Conservation (phyloP, 2,113 vertebrate genomes). For the Eolophus roseicapilla region DNA sequence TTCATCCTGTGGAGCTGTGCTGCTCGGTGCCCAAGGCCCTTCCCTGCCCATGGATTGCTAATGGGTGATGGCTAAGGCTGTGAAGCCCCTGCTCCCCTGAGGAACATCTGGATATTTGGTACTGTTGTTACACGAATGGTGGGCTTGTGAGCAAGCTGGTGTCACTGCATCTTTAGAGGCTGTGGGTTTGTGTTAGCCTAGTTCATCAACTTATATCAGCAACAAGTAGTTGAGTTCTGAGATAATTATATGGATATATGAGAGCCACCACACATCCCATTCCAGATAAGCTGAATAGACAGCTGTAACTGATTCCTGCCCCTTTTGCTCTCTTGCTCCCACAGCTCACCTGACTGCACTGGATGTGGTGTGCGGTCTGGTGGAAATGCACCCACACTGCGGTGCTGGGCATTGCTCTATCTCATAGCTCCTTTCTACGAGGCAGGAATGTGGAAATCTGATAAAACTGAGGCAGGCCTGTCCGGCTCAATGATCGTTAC, state of each 20-base stretch:
- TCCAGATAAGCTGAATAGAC: not conserved
- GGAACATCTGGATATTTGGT: not conserved
- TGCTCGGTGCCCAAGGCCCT: not conserved
- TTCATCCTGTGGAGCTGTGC: not conserved
- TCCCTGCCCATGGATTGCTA: not conserved
- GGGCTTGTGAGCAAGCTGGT: not conserved
- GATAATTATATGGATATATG: not conserved
- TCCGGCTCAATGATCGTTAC: not conserved
- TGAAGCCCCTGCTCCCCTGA: not conserved
- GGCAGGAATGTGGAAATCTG: not conserved
- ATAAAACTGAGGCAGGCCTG: not conserved
- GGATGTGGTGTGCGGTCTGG: not conserved
- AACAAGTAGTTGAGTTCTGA: not conserved
- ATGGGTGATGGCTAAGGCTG: not conserved
- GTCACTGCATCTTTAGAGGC: not conserved
- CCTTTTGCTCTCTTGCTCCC: not conserved
- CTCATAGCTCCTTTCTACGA: not conserved
- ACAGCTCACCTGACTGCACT: not conserved
- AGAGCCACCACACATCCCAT: not conserved
- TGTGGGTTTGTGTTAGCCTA: not conserved
- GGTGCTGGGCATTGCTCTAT: not conserved
- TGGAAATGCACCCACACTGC: not conserved
- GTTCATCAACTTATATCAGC: not conserved
- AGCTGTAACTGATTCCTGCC: not conserved
- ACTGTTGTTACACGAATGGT: fast-evolving